A percentile compares a stretch with the other conserved stretches of the same genome.
phyloP scores from a whole-genome alignment of 2,888 invertebrate species.

The Hypselothyrea guttata region DNA sequence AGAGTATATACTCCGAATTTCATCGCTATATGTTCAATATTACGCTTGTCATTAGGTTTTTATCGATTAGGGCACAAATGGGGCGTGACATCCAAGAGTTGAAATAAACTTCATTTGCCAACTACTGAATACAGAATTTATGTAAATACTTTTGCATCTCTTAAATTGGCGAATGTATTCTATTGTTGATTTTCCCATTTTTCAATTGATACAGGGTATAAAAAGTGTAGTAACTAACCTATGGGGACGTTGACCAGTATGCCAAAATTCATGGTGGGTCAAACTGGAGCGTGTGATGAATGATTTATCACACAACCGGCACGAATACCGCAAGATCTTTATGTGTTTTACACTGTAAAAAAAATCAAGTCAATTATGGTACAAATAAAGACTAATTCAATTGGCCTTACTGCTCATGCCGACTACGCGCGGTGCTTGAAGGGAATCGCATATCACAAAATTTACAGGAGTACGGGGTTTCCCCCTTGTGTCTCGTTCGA shows the following conservation, averaged over 20 bases:
- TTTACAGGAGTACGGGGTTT: slow-evolving; percentile 72
- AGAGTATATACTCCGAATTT: too few relatives aligned
- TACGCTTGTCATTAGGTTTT: too few relatives aligned
- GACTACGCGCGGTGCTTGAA: slow-evolving; percentile 68
- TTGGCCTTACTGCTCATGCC: slow-evolving; percentile 65
- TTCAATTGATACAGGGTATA: too few relatives aligned
- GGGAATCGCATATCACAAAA: slow-evolving; percentile 70
- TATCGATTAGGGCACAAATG: too few relatives aligned
- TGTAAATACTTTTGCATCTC: too few relatives aligned
- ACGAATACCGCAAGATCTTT: slow-evolving; percentile 60
- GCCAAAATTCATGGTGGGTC: slow-evolving; percentile 61
- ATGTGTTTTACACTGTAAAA: slow-evolving; percentile 43
- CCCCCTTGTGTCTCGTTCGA: slow-evolving; percentile 66
- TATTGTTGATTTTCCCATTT: too few relatives aligned
- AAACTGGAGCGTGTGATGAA: slow-evolving; percentile 71
- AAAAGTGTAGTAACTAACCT: slow-evolving; percentile 32
- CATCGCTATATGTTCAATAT: too few relatives aligned
- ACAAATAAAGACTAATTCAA: not conserved
- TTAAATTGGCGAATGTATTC: too few relatives aligned
- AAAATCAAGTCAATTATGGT: not conserved
- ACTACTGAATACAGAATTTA: too few relatives aligned
- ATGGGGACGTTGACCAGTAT: slow-evolving; percentile 35
- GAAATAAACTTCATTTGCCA: too few relatives aligned
- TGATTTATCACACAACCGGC: slow-evolving; percentile 62
- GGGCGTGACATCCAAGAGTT: too few relatives aligned